A percentile compares a stretch with the other conserved stretches of the same genome.
phyloP scores from a whole-genome alignment of 2,797 vertebrate genomes.

The Pseudochromis fuscus region DNA sequence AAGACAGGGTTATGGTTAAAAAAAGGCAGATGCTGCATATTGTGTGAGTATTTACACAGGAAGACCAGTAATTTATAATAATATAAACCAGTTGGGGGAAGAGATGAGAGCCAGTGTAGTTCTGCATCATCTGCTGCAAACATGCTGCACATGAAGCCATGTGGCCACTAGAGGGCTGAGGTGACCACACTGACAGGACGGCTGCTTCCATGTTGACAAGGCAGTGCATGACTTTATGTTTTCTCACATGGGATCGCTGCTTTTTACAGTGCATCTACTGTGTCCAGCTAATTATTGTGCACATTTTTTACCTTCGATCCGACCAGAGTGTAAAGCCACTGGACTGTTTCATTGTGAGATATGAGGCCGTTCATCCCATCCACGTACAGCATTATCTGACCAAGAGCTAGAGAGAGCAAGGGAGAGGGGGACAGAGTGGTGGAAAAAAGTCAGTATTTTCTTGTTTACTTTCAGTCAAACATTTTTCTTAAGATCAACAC shows the following conservation, averaged over 20 bases:
- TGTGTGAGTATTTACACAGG: constrained; percentile 34
- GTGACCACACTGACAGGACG: constrained; percentile 27
- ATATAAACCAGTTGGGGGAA: constrained; percentile 18
- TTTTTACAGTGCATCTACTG: background rate
- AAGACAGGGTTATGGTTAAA: constrained; percentile 35
- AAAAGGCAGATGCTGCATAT: constrained; percentile 18
- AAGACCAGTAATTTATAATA: constrained; percentile 25
- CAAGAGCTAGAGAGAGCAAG: constrained; percentile 86
- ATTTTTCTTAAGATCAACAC: background rate
- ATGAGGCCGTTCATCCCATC: constrained; percentile 99
- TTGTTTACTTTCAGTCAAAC: background rate
- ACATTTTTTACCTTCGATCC: constrained; percentile 93
- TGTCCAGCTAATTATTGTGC: background rate
- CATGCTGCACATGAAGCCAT: constrained; percentile 7
- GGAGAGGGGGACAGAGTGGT: constrained; percentile 14
- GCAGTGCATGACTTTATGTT: constrained; percentile 11
- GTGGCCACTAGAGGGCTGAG: constrained; percentile 77
- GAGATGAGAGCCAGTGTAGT: background rate
- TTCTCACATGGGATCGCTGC: constrained; percentile 21
- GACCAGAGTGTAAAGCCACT: constrained; percentile 95
- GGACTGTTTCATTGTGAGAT: constrained; percentile 94
- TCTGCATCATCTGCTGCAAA: constrained; percentile 19
- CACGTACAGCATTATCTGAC: constrained; percentile 98
- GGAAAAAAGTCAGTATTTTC: constrained; percentile 3
- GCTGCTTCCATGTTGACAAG: constrained; percentile 8